Conservation (phyloP, 2,797 vertebrate genomes). For the Acrossocheilus wenchowensis region DNA sequence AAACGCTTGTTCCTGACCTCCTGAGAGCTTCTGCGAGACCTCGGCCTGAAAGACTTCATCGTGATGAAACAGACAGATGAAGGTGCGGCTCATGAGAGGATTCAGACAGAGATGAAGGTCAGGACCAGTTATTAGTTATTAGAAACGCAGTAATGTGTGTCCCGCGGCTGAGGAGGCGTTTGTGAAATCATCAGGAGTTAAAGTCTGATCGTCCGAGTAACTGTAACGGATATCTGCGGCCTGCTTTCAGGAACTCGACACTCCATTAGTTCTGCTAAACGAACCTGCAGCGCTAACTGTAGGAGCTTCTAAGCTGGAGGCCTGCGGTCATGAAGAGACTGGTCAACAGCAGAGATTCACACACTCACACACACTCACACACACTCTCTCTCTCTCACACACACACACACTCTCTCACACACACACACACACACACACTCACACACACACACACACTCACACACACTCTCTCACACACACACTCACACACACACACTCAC, state of each 20-base stretch:
- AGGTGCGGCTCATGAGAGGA: background rate
- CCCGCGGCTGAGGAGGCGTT: background rate
- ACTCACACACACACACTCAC: too few relatives aligned
- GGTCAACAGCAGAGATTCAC: too few relatives aligned
- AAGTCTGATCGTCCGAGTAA: conserved; percentile 47
- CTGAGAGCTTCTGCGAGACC: conserved; percentile 60
- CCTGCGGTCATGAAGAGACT: too few relatives aligned
- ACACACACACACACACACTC: too few relatives aligned
- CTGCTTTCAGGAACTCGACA: conserved; percentile 81
- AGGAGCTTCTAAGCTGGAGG: too few relatives aligned
- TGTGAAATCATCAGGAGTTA: background rate
- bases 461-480: too few relatives aligned
- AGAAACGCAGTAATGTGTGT: background rate
- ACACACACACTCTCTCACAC: too few relatives aligned
- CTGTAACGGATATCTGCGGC: conserved; percentile 5
- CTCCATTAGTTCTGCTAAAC: conserved; percentile 78
- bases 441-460: too few relatives aligned
- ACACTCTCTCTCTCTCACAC: too few relatives aligned
- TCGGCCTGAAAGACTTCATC: background rate
- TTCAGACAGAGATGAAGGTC: background rate
- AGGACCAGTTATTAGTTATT: too few relatives aligned
- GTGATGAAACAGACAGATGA: background rate
- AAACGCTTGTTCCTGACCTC: conserved; percentile 44
- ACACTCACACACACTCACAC: too few relatives aligned
- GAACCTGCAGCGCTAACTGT: conserved; percentile 83